These are phyloP conservation scores for Maniola jurtina DNA, from an alignment of 1,140 invertebrate species.

Conservation along the genomic window DNA sequence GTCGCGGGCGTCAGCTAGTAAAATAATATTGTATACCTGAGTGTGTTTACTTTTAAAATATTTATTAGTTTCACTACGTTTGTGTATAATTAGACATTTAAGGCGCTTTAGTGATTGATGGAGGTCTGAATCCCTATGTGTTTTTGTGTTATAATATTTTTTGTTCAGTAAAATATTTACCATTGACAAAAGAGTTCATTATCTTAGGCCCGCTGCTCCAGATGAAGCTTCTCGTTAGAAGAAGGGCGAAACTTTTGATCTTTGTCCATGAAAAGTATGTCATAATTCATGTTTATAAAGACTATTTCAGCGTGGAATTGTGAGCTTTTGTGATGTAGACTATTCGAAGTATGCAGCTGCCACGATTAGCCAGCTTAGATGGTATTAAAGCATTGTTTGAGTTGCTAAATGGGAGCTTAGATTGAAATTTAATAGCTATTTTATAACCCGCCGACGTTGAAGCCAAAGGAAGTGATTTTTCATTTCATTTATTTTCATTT, in stretches of 20 bases:
- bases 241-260: background rate
- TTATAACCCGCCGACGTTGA: background rate
- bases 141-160: background rate
- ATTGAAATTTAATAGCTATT: slow-evolving; percentile 1
- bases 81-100: no score
- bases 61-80: no score
- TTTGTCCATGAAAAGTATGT: background rate
- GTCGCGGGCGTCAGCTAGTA: no score
- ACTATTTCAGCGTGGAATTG: background rate
- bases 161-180: slow-evolving; percentile 1
- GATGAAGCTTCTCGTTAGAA: background rate
- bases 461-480: no score
- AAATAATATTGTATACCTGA: no score
- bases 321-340: background rate
- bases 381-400: slow-evolving; percentile 6
- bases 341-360: slow-evolving; percentile 8
- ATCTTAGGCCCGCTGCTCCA: background rate
- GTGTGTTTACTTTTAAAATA: no score
- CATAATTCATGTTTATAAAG: background rate
- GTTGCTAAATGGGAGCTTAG: slow-evolving; percentile 7
- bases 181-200: slow-evolving; percentile 6
- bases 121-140: no score
- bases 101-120: no score
- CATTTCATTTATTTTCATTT: no score
- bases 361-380: background rate